A percentile compares a stretch with the other conserved stretches of the same genome.
phyloP scores from a whole-genome alignment of 2,888 invertebrate genomes.

The Tenodera sinensis region DNA sequence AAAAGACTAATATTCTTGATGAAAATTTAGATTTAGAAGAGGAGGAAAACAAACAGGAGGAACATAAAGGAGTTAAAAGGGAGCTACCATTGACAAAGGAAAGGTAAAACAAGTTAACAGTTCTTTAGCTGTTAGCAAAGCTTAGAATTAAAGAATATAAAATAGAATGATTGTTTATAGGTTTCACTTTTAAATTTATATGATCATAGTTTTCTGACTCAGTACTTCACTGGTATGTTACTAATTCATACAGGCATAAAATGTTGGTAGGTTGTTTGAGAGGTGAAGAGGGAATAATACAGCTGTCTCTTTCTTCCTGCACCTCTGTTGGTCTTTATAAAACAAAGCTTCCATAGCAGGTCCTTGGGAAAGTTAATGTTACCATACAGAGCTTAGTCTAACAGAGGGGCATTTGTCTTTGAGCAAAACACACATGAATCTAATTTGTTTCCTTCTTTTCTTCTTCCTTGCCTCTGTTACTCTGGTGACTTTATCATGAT shows the following conservation, averaged over 20 bases:
- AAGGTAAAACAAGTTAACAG: conserved; percentile 31
- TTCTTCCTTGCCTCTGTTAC: too few species aligned
- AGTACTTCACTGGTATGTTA: too few species aligned
- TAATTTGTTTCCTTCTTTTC: too few species aligned
- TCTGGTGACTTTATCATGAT: too few species aligned
- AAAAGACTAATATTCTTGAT: conserved; percentile 82
- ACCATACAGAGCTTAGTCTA: too few species aligned
- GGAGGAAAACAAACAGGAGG: conserved; percentile 62
- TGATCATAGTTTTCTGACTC: neutral
- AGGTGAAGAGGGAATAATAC: too few species aligned
- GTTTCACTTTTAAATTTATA: neutral
- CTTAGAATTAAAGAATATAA: too few species aligned
- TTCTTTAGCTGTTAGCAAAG: neutral
- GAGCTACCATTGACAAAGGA: conserved; percentile 26
- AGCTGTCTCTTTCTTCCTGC: neutral
- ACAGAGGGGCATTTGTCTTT: too few species aligned
- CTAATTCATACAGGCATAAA: too few species aligned
- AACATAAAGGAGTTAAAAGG: conserved; percentile 49
- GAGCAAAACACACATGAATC: too few species aligned
- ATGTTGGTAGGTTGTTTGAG: too few species aligned
- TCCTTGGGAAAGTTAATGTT: too few species aligned
- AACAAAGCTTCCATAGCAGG: neutral
- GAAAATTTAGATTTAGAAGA: conserved; percentile 75
- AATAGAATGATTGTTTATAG: neutral
- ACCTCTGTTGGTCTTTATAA: neutral